phyloP scores from a whole-genome alignment of 1,140 invertebrate genomes.

The Trissolcus basalis region DNA sequence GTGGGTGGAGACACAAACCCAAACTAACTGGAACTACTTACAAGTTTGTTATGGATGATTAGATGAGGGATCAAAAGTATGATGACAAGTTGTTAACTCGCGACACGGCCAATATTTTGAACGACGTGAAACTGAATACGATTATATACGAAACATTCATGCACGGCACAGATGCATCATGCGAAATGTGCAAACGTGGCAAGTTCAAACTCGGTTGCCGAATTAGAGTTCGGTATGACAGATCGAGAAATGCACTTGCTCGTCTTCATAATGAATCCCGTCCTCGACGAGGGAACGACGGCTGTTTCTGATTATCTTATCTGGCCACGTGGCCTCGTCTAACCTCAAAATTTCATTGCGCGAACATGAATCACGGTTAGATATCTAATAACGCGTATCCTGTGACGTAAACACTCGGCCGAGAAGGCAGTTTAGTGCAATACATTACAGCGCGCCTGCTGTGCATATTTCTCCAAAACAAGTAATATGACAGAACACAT shows the following conservation, averaged over 20 bases:
- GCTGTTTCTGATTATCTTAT: slow-evolving; percentile 55
- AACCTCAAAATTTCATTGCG: slow-evolving; percentile 32
- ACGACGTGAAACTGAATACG: slow-evolving; percentile 12
- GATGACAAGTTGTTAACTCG: slow-evolving; percentile 20
- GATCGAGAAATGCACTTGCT: slow-evolving; percentile 23
- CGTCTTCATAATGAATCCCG: slow-evolving; percentile 6
- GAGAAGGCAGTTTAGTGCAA: slow-evolving; percentile 31
- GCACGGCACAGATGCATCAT: slow-evolving; percentile 15
- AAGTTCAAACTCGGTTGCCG: slow-evolving; percentile 8
- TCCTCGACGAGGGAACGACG: slow-evolving; percentile 18
- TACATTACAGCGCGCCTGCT: slow-evolving; percentile 44
- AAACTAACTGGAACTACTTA: too few species aligned
- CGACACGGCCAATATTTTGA: slow-evolving; percentile 20
- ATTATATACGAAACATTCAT: slow-evolving; percentile 30
- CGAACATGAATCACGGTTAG: slow-evolving; percentile 48
- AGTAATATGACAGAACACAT: slow-evolving; percentile 37
- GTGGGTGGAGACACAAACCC: too few species aligned
- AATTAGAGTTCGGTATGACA: slow-evolving; percentile 26
- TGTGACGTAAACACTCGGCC: slow-evolving; percentile 52
- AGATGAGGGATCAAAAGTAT: not conserved
- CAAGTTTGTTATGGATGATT: too few species aligned
- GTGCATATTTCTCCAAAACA: slow-evolving; percentile 35
- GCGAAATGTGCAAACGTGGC: slow-evolving; percentile 16
- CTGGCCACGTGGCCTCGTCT: slow-evolving; percentile 13
- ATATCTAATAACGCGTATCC: slow-evolving; percentile 55